These are phyloP conservation scores for Gymnopithys bicolor DNA, from an alignment of 2,797 vertebrate species.

Conservation along the genomic window DNA sequence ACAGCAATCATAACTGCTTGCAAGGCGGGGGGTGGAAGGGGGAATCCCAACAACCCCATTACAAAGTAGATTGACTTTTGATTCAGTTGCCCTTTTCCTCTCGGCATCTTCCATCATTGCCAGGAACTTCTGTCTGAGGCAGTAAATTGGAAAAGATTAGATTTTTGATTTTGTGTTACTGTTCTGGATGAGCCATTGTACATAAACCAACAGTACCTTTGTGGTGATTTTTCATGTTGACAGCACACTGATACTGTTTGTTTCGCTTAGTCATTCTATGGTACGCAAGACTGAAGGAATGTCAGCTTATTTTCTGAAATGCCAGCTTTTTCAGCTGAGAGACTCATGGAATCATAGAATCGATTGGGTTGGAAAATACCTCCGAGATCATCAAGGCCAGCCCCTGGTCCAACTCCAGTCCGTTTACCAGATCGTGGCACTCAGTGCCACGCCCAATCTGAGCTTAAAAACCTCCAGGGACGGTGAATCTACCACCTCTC, in stretches of 20 bases:
- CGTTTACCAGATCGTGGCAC: too few relatives aligned
- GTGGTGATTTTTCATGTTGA: not conserved
- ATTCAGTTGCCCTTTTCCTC: not conserved
- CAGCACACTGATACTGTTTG: not conserved
- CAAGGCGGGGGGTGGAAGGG: not conserved
- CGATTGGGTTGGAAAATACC: too few relatives aligned
- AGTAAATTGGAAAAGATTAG: not conserved
- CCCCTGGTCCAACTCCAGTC: too few relatives aligned
- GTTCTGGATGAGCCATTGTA: accelerated
- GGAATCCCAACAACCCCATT: not conserved
- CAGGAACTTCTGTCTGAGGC: not conserved
- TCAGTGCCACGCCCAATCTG: too few relatives aligned
- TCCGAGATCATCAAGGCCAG: too few relatives aligned
- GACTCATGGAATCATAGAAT: too few relatives aligned
- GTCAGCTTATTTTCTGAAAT: conserved; percentile 16
- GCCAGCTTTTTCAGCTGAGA: not conserved
- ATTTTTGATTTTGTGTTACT: not conserved
- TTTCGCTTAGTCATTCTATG: not conserved
- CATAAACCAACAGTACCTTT: not conserved
- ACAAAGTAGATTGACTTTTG: not conserved
- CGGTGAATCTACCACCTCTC: too few relatives aligned
- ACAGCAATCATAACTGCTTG: not conserved
- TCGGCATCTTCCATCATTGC: not conserved
- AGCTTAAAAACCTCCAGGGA: too few relatives aligned
- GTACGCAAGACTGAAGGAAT: not conserved